phyloP scores from a whole-genome alignment of 2,113 vertebrate genomes.

The Chaetura pelagica region DNA sequence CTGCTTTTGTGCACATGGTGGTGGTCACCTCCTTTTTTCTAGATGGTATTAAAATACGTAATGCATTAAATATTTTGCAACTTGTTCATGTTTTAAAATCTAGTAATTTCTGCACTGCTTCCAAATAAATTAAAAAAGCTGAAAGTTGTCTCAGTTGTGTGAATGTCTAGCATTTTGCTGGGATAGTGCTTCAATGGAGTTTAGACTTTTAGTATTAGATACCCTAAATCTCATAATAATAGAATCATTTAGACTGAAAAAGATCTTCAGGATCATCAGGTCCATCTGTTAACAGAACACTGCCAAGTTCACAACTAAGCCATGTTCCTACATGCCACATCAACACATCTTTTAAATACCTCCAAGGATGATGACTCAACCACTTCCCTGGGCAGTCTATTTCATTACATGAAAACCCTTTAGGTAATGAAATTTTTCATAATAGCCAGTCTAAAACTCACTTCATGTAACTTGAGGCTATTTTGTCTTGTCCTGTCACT shows the following conservation, averaged over 20 bases:
- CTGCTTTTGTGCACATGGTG: neutral
- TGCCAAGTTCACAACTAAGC: neutral
- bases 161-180: neutral
- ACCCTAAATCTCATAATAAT: neutral
- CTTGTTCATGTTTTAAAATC: neutral
- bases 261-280: fast-evolving
- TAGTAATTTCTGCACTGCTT: neutral
- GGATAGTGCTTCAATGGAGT: neutral
- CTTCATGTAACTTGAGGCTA: fast-evolving
- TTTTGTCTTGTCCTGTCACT: fast-evolving
- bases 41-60: neutral
- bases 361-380: neutral
- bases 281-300: neutral
- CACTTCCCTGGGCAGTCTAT: neutral
- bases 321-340: fast-evolving
- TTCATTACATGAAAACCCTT: neutral
- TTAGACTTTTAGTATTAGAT: neutral
- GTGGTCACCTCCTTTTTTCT: neutral
- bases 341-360: fast-evolving
- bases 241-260: neutral
- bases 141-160: neutral
- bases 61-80: neutral
- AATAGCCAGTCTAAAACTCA: neutral
- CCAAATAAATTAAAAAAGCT: neutral
- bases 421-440: neutral